A percentile compares a stretch with the other conserved stretches of the same genome.
Conservation (phyloP, 2,113 vertebrate species). For the Craseonycteris thonglongyai region DNA sequence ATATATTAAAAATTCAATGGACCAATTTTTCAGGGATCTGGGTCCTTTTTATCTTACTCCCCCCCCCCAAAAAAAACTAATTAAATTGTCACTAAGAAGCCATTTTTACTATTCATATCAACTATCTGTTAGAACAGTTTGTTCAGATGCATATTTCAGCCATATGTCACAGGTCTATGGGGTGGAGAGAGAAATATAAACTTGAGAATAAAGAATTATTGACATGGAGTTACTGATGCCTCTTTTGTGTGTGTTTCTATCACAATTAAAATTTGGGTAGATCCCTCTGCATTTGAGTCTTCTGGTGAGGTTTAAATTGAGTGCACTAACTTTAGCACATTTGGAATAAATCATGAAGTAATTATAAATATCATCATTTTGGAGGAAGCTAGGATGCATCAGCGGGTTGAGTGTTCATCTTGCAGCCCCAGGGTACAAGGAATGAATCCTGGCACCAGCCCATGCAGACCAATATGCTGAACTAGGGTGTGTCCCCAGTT, state of each 20-base stretch:
- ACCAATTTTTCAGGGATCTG: constrained; percentile 50
- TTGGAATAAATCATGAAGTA: constrained; percentile 59
- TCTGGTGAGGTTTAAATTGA: constrained; percentile 61
- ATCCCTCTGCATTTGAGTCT: constrained; percentile 57
- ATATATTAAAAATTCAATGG: constrained; percentile 27
- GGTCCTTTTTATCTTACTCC: constrained; percentile 26
- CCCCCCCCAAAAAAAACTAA: constrained; percentile 23
- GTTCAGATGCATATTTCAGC: constrained; percentile 50
- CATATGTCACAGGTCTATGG: neutral
- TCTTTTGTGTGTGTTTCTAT: constrained; percentile 55
- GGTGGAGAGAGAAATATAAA: constrained; percentile 54
- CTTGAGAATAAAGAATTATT: constrained; percentile 73
- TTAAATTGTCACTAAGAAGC: neutral
- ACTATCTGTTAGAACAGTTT: constrained; percentile 34
- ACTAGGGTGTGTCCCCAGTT: too few relatives aligned
- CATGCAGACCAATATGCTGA: too few relatives aligned
- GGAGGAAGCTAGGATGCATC: too few relatives aligned
- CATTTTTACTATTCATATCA: constrained; percentile 36
- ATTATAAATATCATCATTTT: constrained; percentile 61
- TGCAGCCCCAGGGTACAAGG: too few relatives aligned
- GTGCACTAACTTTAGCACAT: constrained; percentile 43
- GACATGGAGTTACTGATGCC: constrained; percentile 7
- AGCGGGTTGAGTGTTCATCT: too few relatives aligned
- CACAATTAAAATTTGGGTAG: constrained; percentile 44
- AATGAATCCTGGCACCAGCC: too few relatives aligned